Evolutionary conservation across 64 coral and sea anemone genomes (phyloP).

Genomic region (Trachythela sp.): DNA sequence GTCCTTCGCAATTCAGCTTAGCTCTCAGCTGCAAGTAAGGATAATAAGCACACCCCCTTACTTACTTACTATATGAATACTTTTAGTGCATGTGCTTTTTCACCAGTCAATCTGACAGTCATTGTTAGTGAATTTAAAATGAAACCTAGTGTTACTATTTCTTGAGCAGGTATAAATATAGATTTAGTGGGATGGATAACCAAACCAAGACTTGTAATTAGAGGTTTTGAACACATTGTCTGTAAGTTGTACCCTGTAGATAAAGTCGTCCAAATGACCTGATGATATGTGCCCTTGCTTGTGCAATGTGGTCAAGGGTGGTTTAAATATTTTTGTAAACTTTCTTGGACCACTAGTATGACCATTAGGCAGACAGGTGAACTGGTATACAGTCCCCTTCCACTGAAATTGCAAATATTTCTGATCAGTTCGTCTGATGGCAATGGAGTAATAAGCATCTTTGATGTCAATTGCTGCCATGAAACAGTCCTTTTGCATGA

Average conservation of each 20-base stretch:
- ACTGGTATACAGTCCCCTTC: neutral
- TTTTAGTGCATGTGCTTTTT: neutral
- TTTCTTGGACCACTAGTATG: neutral
- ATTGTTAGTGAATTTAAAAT: neutral
- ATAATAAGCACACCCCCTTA: too few relatives aligned
- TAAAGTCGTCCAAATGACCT: conserved; percentile 15
- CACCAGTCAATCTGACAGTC: neutral
- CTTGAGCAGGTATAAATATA: neutral
- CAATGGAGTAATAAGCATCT: conserved; percentile 4
- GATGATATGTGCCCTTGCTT: neutral
- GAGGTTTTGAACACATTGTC: neutral
- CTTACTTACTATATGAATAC: too few relatives aligned
- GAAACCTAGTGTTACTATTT: neutral
- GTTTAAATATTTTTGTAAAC: neutral
- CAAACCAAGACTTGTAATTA: neutral
- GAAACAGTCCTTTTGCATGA: neutral
- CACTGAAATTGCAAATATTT: neutral
- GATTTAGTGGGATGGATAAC: neutral
- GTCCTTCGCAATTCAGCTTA: too few relatives aligned
- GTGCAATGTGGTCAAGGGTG: neutral
- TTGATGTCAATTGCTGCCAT: neutral
- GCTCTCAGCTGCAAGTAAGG: too few relatives aligned
- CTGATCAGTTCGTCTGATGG: neutral
- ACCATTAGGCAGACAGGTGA: neutral
- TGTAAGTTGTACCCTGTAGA: neutral